Evolutionary conservation across 2,888 invertebrate species (phyloP).

Genomic region (Glaucopsyche alexis): DNA sequence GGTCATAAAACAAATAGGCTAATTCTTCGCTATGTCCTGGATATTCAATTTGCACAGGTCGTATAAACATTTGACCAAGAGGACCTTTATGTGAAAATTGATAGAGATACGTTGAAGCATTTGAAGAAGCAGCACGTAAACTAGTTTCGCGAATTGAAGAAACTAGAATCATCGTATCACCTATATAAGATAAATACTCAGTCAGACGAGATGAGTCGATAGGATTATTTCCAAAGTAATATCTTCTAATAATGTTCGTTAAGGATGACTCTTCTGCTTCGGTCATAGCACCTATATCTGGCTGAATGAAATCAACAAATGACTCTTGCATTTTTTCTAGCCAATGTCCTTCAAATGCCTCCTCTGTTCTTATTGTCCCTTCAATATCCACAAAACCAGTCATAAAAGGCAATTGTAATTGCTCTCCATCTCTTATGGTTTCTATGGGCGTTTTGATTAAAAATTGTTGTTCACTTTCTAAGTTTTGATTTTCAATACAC

Average conservation of each 20-base stretch:
- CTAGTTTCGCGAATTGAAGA: constrained; percentile 61
- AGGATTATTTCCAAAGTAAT: constrained; percentile 52
- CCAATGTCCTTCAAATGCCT: constrained; percentile 57
- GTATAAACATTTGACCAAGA: constrained; percentile 54
- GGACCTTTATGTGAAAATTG: constrained; percentile 67
- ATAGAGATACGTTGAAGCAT: constrained; percentile 55
- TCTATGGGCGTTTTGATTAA: constrained; percentile 57
- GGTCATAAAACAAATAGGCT: constrained; percentile 57
- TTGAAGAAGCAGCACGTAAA: constrained; percentile 47
- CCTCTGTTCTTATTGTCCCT: constrained; percentile 61
- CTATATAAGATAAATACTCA: constrained; percentile 58
- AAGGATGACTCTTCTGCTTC: constrained; percentile 46
- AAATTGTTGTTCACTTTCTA: constrained; percentile 51
- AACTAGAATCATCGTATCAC: constrained; percentile 66
- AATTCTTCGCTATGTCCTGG: constrained; percentile 67
- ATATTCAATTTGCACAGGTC: constrained; percentile 50
- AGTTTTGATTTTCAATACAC: constrained; percentile 57
- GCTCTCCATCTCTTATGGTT: constrained; percentile 51
- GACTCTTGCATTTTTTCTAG: constrained; percentile 57
- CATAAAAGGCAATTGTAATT: constrained; percentile 59
- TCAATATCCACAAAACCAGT: constrained; percentile 66
- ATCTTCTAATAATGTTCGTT: constrained; percentile 50
- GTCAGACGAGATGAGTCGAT: constrained; percentile 45
- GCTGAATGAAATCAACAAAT: constrained; percentile 60
- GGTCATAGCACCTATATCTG: constrained; percentile 56